phyloP scores from a whole-genome alignment of 2,113 vertebrate genomes.

The Vulpes ferrilata region DNA sequence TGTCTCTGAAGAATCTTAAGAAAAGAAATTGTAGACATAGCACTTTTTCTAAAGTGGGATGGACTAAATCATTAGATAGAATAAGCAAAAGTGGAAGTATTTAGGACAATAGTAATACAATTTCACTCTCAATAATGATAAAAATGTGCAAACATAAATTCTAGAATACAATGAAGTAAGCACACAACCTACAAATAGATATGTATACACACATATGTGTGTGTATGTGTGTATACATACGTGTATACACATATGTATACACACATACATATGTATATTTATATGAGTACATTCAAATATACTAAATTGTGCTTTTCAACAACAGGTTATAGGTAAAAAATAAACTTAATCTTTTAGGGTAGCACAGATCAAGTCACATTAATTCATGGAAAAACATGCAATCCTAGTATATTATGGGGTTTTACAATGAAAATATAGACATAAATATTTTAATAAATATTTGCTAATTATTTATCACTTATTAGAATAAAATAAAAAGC shows the following conservation, averaged over 20 bases:
- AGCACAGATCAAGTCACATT: background rate
- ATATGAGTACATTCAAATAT: background rate
- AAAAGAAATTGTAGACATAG: background rate
- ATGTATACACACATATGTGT: background rate
- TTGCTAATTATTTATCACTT: slow-evolving; percentile 15
- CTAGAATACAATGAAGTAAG: background rate
- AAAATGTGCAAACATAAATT: background rate
- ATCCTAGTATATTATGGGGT: background rate
- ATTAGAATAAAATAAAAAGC: background rate
- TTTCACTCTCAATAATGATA: background rate
- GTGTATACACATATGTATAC: background rate
- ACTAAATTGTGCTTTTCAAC: background rate
- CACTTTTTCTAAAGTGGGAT: background rate
- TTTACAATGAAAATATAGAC: background rate
- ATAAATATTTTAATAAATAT: background rate
- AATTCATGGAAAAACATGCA: background rate
- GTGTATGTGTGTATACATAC: background rate
- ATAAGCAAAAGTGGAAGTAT: background rate
- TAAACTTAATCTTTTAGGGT: background rate
- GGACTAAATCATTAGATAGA: background rate
- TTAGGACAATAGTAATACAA: background rate
- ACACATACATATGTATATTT: background rate
- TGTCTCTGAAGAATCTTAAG: background rate
- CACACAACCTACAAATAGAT: background rate
- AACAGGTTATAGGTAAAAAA: background rate